phyloP scores from a whole-genome alignment of 2,113 vertebrate genomes.

The Phodopus roborovskii region DNA sequence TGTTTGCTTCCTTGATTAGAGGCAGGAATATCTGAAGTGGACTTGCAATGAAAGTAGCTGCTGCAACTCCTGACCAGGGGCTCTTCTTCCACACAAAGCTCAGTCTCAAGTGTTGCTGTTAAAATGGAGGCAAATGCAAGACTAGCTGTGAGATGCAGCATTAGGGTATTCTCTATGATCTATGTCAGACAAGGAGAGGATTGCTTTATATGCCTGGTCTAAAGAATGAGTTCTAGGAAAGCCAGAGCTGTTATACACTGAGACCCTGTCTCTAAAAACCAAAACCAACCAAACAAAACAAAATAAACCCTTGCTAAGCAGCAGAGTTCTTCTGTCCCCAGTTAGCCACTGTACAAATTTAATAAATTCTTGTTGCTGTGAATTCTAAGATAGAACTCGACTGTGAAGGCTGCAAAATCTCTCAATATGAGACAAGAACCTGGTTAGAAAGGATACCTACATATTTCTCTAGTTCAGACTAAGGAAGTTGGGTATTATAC shows the following conservation, averaged over 20 bases:
- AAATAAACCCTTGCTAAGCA: background rate
- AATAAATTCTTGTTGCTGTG: background rate
- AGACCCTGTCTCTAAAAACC: background rate
- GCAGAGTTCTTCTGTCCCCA: background rate
- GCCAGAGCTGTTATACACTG: background rate
- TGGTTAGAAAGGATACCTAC: background rate
- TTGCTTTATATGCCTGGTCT: constrained; percentile 30
- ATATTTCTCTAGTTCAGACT: background rate
- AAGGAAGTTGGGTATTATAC: background rate
- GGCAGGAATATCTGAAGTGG: background rate
- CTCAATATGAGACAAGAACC: background rate
- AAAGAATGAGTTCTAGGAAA: background rate
- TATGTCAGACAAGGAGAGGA: constrained; percentile 49
- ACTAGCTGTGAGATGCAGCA: constrained; percentile 38
- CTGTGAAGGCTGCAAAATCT: background rate
- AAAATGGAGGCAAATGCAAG: background rate
- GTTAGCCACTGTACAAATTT: background rate
- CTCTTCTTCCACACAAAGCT: constrained; percentile 45
- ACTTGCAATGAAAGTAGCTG: background rate
- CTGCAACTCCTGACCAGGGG: constrained; percentile 24
- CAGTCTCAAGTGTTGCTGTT: background rate
- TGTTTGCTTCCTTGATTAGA: constrained; percentile 35
- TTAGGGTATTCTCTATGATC: constrained; percentile 47
- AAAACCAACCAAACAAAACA: background rate
- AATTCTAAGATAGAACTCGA: constrained; percentile 27